A percentile compares a stretch with the other conserved stretches of the same genome.
These are phyloP conservation scores for Myodes glareolus DNA, from an alignment of 2,113 vertebrate species.

Conservation along the genomic window DNA sequence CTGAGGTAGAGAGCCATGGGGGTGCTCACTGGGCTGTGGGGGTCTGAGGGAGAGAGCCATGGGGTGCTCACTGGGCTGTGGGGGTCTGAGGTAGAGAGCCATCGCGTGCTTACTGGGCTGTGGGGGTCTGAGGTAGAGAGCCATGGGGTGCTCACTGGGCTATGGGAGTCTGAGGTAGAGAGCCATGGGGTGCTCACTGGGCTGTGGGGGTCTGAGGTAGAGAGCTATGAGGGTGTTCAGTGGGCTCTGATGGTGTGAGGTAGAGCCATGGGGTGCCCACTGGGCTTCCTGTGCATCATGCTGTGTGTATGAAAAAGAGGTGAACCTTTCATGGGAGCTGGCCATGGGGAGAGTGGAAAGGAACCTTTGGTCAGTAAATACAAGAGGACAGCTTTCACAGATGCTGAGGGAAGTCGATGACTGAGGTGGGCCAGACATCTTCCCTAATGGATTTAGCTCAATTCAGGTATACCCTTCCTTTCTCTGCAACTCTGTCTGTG, in stretches of 20 bases:
- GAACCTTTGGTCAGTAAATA: background rate
- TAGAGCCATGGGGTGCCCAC: background rate
- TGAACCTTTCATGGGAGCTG: background rate
- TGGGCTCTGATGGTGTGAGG: background rate
- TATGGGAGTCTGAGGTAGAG: background rate
- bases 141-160: fast-evolving
- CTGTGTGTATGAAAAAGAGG: background rate
- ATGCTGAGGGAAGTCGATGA: background rate
- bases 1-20: background rate
- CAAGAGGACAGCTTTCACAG: background rate
- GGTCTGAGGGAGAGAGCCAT: background rate
- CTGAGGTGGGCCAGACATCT: background rate
- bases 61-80: background rate
- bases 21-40: background rate
- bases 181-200: fast-evolving
- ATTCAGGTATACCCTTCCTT: background rate
- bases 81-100: background rate
- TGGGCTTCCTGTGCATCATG: background rate
- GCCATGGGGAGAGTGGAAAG: background rate
- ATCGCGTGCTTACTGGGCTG: background rate
- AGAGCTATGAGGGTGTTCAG: fast-evolving
- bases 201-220: background rate
- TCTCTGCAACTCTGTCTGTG: background rate
- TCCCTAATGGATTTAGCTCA: background rate
- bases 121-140: background rate